Evolutionary conservation across 2,113 vertebrate genomes (phyloP), one percentile per base, ranked within the genome.

Genomic region (Zosterops lateralis): DNA sequence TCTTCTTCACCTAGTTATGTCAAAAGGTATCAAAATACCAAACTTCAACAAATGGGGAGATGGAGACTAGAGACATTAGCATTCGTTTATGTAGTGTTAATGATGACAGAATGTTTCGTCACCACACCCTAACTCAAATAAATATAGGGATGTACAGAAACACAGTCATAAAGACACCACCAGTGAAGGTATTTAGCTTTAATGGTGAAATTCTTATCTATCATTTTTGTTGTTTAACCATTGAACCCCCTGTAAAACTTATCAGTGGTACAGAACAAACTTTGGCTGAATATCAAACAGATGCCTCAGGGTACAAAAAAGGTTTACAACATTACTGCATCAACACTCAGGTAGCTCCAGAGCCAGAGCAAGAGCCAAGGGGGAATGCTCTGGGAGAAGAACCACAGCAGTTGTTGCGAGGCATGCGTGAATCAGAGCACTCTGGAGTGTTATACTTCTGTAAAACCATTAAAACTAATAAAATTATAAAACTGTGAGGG

Each of bases 391-490:
- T 79, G 48, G 48, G 31, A 75, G 40, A 38, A 58, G 42, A 88
- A 28, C n/a, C 29, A 50, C 58, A 80, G n/a, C 60, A 77, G 84
- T 10, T 71, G 31, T 50, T 89, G 64, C 2, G 17, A 92, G 73
- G 56, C 56, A 47, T 3, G 17, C 1, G 2, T n/a, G 51, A 88
- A 77, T 89, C 15, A 4, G 50, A 77, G 34, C 1, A 0, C 19
- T 87, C 73, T 47, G 44, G 32, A 70, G 31, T 60, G 34, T 44
- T 67, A 58, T 56, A 86, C 19, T 45, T 84, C 68, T 71, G 51
- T 50, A 84, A 87, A 93, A 60, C 73, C 45, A 81, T 40, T 75
- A 64, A 64, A 84, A 87, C 15, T 28, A 87, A 78, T 36, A 17
- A 67, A 78, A 74, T 29, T 6, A 62, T 62, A 60, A 70, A 83